Percentiles rank a stretch among this genome's conserved stretches.
Conservation (phyloP, 1,140 invertebrate genomes). For the Drosophila setifemur region DNA sequence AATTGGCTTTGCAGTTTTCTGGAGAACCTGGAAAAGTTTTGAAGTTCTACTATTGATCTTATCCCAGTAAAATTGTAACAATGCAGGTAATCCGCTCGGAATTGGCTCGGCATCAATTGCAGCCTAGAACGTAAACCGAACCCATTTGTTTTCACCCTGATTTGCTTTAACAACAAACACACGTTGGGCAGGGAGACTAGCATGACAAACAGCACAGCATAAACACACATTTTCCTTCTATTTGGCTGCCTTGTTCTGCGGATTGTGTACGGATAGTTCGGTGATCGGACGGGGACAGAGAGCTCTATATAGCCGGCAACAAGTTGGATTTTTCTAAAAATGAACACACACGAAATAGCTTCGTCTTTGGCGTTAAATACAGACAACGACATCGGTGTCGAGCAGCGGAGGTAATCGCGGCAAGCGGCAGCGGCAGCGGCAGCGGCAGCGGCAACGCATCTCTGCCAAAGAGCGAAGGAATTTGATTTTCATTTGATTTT, state of each 20-base stretch:
- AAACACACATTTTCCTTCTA: conserved; percentile 4
- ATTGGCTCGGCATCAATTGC: conserved; percentile 15
- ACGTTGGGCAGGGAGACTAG: too few relatives aligned
- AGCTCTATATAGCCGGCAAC: conserved; percentile 70
- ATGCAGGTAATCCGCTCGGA: conserved; percentile 4
- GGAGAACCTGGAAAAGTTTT: too few relatives aligned
- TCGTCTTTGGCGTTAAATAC: conserved; percentile 79
- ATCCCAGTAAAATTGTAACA: too few relatives aligned
- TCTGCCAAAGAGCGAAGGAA: conserved; percentile 63
- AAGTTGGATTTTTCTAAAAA: conserved; percentile 81
- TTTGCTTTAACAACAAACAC: conserved; percentile 12
- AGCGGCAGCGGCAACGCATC: conserved; percentile 66
- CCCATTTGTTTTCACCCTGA: conserved; percentile 22
- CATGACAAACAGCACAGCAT: conserved; percentile 54
- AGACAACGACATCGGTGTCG: conserved; percentile 36
- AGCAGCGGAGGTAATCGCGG: too few relatives aligned
- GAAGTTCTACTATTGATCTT: too few relatives aligned
- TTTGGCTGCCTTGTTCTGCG: conserved; percentile 23
- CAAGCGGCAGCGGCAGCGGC: too few relatives aligned
- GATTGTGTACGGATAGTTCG: conserved; percentile 3
- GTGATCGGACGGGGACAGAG: conserved; percentile 22
- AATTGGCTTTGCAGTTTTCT: too few relatives aligned
- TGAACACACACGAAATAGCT: conserved; percentile 77
- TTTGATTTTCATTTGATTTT: conserved; percentile 68
- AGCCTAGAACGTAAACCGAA: not conserved